Base-by-base conservation (phyloP, 1,140 invertebrate species). In the Phenacoccus solenopsis region DNA sequence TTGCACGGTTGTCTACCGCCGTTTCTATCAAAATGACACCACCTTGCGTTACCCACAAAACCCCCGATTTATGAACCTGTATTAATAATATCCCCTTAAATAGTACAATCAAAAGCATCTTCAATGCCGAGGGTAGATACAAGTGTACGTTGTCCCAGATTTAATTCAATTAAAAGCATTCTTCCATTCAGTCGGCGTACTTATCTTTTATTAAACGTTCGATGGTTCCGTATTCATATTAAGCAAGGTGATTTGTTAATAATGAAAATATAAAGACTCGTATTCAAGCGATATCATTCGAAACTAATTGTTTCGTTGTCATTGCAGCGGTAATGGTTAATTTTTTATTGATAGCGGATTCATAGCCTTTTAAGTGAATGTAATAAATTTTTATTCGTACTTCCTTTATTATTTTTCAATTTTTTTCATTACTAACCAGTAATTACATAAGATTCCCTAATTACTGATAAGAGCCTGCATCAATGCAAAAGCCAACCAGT, bases 41-140 rank as follows among this genome's bases (percentile, higher is more conserved):
- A 49, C 38, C 38, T 49, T 49, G 38, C 38, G 38, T 49, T 49
- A 49, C 38, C 38, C 38, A 49, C 38, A 49, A 49, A 49, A 49
- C 38, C 38, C 38, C 38, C 38, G 38, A 49, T 49, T 49, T 49
- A 49, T 49, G 38, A 49, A 49, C 38, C 38, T 49, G 38, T 49
- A 49, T 49, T 49, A 49, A 49, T 49, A 49, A 9, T 49, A 49
- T 49, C 38, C 38, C 38, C 38, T 49, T 49, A 9, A 49, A 49
- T 49, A 49, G 38, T 49, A 49, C 38, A 49, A 49, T 49, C 38
- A 49, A 49, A 49, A 49, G 38, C 38, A 49, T 49, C 38, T 49
- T 49, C 12, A 49, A 49, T n/a, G 38, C 20, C 38, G 38, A 49
- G 38, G 38, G 38, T 3, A 49, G 38, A 49, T 49, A 49, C 38